phyloP scores from a whole-genome alignment of 2,888 invertebrate species.

The Eremobia ochroleuca region DNA sequence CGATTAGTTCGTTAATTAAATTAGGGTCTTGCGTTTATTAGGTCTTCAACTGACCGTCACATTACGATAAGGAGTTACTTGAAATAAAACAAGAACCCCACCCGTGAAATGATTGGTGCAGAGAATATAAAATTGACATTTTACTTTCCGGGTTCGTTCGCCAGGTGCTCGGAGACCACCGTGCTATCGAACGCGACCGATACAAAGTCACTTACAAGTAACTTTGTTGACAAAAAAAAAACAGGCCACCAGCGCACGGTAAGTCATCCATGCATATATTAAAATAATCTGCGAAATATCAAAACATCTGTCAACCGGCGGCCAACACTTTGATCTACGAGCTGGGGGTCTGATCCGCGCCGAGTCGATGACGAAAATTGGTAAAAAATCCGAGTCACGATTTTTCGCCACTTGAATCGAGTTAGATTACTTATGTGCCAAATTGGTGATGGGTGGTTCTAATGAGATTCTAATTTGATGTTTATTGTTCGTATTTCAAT shows the following conservation, averaged over 20 bases:
- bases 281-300: conserved; percentile 87
- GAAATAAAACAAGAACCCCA: conserved; percentile 48
- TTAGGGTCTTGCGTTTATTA: conserved; percentile 69
- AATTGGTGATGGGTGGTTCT: conserved; percentile 66
- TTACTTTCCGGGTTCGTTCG: conserved; percentile 83
- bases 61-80: conserved; percentile 48
- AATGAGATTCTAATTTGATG: conserved; percentile 74
- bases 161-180: conserved; percentile 84
- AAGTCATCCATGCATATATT: conserved; percentile 88
- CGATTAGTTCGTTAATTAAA: conserved; percentile 75
- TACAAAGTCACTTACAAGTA: conserved; percentile 88
- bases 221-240: conserved; percentile 82
- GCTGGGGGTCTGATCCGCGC: conserved; percentile 43
- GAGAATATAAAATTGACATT: conserved; percentile 83
- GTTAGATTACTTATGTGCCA: conserved; percentile 70
- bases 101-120: conserved; percentile 67
- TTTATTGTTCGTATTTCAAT: conserved; percentile 69
- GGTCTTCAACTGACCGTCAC: conserved; percentile 59
- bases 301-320: conserved; percentile 88
- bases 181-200: conserved; percentile 77
- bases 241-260: conserved; percentile 84
- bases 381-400: conserved; percentile 72
- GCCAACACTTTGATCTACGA: conserved; percentile 84
- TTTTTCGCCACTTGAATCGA: conserved; percentile 70
- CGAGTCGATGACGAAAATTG: conserved; percentile 62